Evolutionary conservation across 2,888 invertebrate genomes (phyloP), one percentile per base, ranked within the genome.

Genomic region (Crocallis elinguaria): DNA sequence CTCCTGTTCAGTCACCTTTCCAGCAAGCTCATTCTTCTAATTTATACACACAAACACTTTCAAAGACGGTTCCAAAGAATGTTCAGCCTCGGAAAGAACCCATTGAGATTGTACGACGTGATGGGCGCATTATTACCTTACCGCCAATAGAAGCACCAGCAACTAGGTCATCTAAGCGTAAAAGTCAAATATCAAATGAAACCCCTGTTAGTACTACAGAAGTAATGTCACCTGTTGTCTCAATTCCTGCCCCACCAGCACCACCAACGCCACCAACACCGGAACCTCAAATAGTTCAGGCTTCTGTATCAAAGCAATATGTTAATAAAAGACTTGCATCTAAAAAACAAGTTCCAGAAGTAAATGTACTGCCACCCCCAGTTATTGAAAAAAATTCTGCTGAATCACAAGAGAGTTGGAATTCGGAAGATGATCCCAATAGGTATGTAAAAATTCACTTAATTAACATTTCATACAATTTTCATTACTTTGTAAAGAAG

Each of bases 341-440:
- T 39, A 89, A 83, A 52, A 89, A 84, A 66, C 80, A 68, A 44
- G n/a, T n/a, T n/a, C n/a, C n/a, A n/a, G 87, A 86, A 5, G 29
- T 30, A 23, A 44, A 48, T 71, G 49, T 48, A 23, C 14, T 66
- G 41, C 72, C 67, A 57, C 41, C 69, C 25, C 68, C 78, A 38
- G 65, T 67, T 49, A 60, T 75, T 56, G 91, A 79, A 65, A 90
- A 82, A 82, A 67, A 71, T 82, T 90, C 92, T 52, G 89, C 86
- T 33, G 94, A 93, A 71, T 94, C 94, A 49, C 93, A 93, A 72
- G 95, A 93, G 62, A 93, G 93, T 77, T 94, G 93, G 78, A 95
- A 95, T 82, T 96, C 96, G n/a, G 97, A 98, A 85, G 98, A 98
- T 86, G 98, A 98, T 92, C 98, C 98, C 6, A 95, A 96, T 73